These are phyloP conservation scores for Gila robusta DNA, from an alignment of 2,797 vertebrate species.

Conservation along the genomic window DNA sequence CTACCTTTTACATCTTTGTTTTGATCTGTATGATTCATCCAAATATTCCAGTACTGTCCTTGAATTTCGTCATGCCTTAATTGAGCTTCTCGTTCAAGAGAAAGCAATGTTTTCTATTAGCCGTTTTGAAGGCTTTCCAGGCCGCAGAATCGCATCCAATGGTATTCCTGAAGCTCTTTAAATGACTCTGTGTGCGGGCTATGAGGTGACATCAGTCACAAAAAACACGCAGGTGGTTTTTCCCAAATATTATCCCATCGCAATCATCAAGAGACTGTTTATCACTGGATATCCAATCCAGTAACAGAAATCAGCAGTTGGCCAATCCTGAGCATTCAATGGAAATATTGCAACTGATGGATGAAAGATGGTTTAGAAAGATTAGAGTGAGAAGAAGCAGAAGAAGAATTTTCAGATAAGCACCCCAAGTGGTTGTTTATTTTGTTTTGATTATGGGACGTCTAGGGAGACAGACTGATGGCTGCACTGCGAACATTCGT, in stretches of 20 bases:
- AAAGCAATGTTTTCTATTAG: slow-evolving; percentile 52
- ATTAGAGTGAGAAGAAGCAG: slow-evolving; percentile 23
- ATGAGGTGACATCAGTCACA: slow-evolving; percentile 69
- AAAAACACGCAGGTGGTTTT: slow-evolving; percentile 69
- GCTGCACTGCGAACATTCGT: slow-evolving; percentile 75
- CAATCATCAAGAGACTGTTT: slow-evolving; percentile 74
- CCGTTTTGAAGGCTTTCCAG: slow-evolving; percentile 55
- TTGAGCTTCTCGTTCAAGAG: slow-evolving; percentile 46
- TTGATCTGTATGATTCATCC: slow-evolving; percentile 30
- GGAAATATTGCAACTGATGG: slow-evolving; percentile 64
- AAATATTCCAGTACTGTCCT: slow-evolving; percentile 46
- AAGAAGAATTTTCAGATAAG: slow-evolving; percentile 62
- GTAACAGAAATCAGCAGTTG: slow-evolving; percentile 69
- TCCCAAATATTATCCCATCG: slow-evolving; percentile 66
- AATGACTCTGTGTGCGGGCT: slow-evolving; percentile 72
- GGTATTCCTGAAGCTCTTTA: slow-evolving; percentile 68
- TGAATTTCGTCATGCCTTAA: slow-evolving; percentile 38
- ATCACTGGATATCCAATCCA: slow-evolving; percentile 66
- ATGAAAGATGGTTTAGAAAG: slow-evolving; percentile 66
- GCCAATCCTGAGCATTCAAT: slow-evolving; percentile 60
- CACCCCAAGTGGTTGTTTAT: slow-evolving; percentile 76
- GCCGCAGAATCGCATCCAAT: slow-evolving; percentile 64
- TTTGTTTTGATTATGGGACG: slow-evolving; percentile 79
- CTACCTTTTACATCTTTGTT: slow-evolving; percentile 20
- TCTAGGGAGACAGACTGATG: slow-evolving; percentile 71